Base-by-base conservation (phyloP, 2,113 vertebrate genomes). In the Vidua chalybeata region DNA sequence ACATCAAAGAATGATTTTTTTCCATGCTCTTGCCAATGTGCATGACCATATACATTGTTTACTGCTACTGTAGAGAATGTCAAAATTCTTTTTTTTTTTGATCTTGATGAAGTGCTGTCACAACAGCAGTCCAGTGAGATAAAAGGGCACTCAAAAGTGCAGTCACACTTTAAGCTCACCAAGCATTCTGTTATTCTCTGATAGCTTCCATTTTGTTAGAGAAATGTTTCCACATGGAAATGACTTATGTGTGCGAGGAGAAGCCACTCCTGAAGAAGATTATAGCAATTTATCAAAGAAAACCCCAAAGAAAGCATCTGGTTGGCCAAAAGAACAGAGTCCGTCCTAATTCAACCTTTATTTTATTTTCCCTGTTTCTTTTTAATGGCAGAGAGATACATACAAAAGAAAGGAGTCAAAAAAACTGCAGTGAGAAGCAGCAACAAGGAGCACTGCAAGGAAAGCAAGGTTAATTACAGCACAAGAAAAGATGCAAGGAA, bases 251-350 rank as follows among this genome's bases (percentile, higher is more conserved):
- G 46, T 55, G 33, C 24, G 20, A 54, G 43, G 15, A 88, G 84
- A 71, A 92, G 21, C 10, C 56, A 93, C 48, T 90, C 35, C 48
- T 39, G 27, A 67, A 93, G 56, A 87, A 62, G 68, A 89, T 78
- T 84, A 78, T 33, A n/a, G 59, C 76, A 93, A 67, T 78, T 89
- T 21, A 78, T 93, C 68, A 94, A 89, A 81, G 76, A 74, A 95
- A 92, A 86, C 11, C 33, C 30, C 43, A 76, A 86, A 88, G 72
- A 83, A 81, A 81, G 64, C 33, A 86, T 59, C 35, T 81, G 21
- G 27, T 55, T 90, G 48, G 56, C 80, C 64, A 39, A 52, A 92
- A 81, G 23, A 78, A 78, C 11, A 63, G 7, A 41, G 6, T 56
- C 59, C 56, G 9, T 87, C 82, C 59, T 52, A 93, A 74, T 84